Evolutionary conservation across 2,888 invertebrate species (phyloP).

Genomic region (Lepeophtheirus nordmannii): DNA sequence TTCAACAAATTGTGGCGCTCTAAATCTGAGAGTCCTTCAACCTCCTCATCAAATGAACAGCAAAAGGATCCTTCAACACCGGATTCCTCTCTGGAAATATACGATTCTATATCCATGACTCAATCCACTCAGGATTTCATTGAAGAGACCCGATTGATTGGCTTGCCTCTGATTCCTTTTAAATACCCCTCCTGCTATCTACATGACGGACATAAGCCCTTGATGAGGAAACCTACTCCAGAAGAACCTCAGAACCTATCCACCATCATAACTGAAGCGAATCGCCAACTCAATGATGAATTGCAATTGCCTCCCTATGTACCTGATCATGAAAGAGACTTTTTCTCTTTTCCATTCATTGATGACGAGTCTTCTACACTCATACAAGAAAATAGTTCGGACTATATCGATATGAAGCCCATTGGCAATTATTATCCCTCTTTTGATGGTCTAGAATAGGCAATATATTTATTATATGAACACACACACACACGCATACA

Average conservation of each 20-base stretch:
- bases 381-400: too few species aligned
- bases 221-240: not conserved
- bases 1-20: not conserved
- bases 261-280: not conserved
- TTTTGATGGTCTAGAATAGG: too few species aligned
- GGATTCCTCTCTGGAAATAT: not conserved
- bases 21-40: not conserved
- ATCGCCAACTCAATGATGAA: conserved; percentile 1
- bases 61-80: not conserved
- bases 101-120: not conserved
- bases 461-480: too few species aligned
- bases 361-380: not conserved
- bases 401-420: not conserved
- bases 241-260: not conserved
- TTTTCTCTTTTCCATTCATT: not conserved
- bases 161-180: not conserved
- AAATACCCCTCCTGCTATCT: not conserved
- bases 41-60: not conserved
- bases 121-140: not conserved
- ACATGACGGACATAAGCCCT: not conserved
- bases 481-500: too few species aligned
- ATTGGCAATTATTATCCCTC: not conserved
- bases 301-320: not conserved
- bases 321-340: not conserved
- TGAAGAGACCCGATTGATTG: not conserved